Conservation (phyloP, 2,888 invertebrate species). For the Acleris holmiana region DNA sequence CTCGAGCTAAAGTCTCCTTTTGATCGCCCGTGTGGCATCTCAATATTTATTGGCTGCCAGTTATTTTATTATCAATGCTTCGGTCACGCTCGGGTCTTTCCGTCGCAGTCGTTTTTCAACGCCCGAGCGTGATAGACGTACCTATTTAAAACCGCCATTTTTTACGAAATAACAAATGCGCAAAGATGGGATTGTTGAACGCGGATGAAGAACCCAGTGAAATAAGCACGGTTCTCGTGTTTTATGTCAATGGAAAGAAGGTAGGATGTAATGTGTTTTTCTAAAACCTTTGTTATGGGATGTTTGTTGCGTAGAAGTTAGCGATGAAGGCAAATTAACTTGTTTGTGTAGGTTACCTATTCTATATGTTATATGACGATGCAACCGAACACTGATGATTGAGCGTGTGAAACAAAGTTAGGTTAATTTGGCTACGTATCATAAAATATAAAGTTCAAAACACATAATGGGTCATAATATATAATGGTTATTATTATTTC, state of each 20-base stretch:
- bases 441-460: too few relatives aligned
- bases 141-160: not conserved
- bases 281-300: not conserved
- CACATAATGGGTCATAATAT: too few relatives aligned
- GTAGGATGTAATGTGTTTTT: constrained; percentile 53
- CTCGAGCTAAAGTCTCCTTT: not conserved
- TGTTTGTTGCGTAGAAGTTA: too few relatives aligned
- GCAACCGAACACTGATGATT: too few relatives aligned
- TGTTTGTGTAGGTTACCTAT: too few relatives aligned
- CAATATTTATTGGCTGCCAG: constrained; percentile 5
- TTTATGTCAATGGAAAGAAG: constrained; percentile 81
- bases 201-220: constrained; percentile 63
- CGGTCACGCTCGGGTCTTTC: not conserved
- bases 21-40: constrained; percentile 14
- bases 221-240: constrained; percentile 64
- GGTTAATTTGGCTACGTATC: too few relatives aligned
- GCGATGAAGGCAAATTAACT: too few relatives aligned
- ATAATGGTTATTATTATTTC: too few relatives aligned
- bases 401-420: too few relatives aligned
- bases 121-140: constrained; percentile 10
- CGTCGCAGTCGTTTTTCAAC: constrained; percentile 20
- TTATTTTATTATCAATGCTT: constrained; percentile 21
- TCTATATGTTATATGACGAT: too few relatives aligned
- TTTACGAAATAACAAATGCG: constrained; percentile 12
- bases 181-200: constrained; percentile 67